Evolutionary conservation across 2,888 invertebrate genomes (phyloP).

Genomic region (Athetis lepigone): DNA sequence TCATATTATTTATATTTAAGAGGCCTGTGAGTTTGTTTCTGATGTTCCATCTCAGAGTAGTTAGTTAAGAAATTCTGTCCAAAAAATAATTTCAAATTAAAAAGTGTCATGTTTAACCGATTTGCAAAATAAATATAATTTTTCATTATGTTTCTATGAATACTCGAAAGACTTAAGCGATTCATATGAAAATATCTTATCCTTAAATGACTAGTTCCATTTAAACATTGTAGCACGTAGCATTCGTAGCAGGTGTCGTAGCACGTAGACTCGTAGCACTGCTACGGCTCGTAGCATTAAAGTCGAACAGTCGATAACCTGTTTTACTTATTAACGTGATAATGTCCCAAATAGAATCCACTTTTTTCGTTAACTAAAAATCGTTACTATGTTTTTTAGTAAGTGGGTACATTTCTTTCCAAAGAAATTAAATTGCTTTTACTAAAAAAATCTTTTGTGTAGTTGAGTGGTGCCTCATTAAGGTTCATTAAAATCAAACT

Average conservation of each 20-base stretch:
- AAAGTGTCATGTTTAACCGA: too few relatives aligned
- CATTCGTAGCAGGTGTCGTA: conserved; percentile 30
- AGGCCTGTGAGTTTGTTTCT: too few relatives aligned
- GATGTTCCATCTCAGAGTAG: too few relatives aligned
- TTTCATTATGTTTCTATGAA: too few relatives aligned
- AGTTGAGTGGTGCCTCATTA: not conserved
- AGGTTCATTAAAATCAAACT: conserved; percentile 28
- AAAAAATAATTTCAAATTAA: too few relatives aligned
- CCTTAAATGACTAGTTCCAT: not conserved
- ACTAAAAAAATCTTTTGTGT: not conserved
- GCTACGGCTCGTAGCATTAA: conserved; percentile 30
- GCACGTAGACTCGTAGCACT: conserved; percentile 23
- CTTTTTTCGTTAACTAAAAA: not conserved
- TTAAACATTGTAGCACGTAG: not conserved
- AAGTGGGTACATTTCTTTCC: not conserved
- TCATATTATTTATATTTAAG: too few relatives aligned
- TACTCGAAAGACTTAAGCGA: too few relatives aligned
- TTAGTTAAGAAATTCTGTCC: too few relatives aligned
- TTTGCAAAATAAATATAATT: too few relatives aligned
- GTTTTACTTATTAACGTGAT: not conserved
- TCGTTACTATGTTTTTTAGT: not conserved
- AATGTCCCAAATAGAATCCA: not conserved
- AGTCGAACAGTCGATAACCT: not conserved
- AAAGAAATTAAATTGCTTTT: conserved; percentile 15
- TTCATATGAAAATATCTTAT: too few relatives aligned